Conservation (phyloP, 2,888 invertebrate genomes). For the Lumbricus terrestris region DNA sequence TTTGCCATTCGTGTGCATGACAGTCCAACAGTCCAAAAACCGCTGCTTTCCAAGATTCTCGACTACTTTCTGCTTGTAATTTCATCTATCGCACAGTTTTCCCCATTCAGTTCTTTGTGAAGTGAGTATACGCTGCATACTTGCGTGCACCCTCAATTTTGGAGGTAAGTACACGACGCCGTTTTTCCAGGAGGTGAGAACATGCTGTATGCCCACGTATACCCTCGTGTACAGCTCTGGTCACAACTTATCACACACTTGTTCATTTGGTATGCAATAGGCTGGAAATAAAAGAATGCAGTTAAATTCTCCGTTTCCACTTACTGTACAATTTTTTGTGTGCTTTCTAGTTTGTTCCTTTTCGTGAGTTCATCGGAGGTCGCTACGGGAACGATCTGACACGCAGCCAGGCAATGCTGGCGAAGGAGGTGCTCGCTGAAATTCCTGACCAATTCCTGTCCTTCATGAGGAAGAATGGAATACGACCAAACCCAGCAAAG, state of each 20-base stretch:
- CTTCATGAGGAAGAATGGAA: slow-evolving; percentile 59
- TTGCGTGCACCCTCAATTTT: too few species aligned
- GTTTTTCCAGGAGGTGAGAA: too few species aligned
- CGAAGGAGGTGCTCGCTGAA: slow-evolving; percentile 66
- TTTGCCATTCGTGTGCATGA: too few species aligned
- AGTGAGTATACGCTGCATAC: too few species aligned
- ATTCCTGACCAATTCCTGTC: slow-evolving; percentile 62
- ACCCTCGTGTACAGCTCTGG: too few species aligned
- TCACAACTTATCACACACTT: neutral
- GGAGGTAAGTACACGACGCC: too few species aligned
- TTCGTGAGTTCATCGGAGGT: slow-evolving; percentile 42
- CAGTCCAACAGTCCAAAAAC: too few species aligned
- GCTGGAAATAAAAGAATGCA: neutral
- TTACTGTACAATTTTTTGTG: neutral
- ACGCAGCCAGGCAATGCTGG: slow-evolving; percentile 59
- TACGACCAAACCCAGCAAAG: slow-evolving; percentile 60
- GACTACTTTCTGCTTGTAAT: too few species aligned
- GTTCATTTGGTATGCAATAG: neutral
- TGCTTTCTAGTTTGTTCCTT: slow-evolving; percentile 41
- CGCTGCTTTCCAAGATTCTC: too few species aligned
- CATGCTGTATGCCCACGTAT: too few species aligned
- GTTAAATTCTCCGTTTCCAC: neutral
- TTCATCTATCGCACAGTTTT: too few species aligned
- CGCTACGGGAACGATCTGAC: slow-evolving; percentile 52
- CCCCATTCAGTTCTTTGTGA: too few species aligned